phyloP scores from a whole-genome alignment of 2,888 invertebrate species.

The Euzophera pinguis region DNA sequence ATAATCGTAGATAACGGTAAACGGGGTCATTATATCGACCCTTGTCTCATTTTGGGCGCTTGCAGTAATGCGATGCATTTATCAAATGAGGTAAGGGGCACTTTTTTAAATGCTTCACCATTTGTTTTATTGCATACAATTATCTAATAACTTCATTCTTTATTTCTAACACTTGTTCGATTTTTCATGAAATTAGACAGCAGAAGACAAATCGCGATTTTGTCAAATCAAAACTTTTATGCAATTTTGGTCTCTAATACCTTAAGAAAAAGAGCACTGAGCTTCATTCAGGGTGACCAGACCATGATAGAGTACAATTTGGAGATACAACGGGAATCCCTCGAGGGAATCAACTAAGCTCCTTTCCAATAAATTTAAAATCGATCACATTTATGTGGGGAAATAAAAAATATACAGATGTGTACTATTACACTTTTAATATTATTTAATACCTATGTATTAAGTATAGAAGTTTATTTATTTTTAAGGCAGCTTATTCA shows the following conservation, averaged over 20 bases:
- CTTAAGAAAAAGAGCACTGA: background rate
- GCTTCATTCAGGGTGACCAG: background rate
- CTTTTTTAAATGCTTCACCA: constrained; percentile 47
- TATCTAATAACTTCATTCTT: constrained; percentile 56
- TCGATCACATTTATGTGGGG: constrained; percentile 42
- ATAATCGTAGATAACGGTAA: constrained; percentile 66
- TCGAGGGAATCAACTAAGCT: constrained; percentile 52
- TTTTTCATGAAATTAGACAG: constrained; percentile 48
- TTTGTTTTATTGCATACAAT: constrained; percentile 61
- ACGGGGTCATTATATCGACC: constrained; percentile 68
- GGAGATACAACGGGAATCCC: constrained; percentile 54
- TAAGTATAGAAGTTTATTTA: no score
- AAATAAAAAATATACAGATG: no score
- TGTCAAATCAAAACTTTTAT: background rate
- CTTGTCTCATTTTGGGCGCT: constrained; percentile 53
- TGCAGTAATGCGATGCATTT: constrained; percentile 59
- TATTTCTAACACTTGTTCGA: constrained; percentile 25
- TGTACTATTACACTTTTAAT: no score
- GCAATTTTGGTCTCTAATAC: constrained; percentile 7
- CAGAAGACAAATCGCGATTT: constrained; percentile 28
- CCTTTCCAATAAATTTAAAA: constrained; percentile 59
- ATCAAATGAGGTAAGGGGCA: constrained; percentile 48
- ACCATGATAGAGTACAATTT: constrained; percentile 42
- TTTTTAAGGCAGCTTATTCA: no score
- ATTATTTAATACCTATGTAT: no score